phyloP scores from a whole-genome alignment of 1,140 invertebrate genomes.

The Araneus ventricosus region DNA sequence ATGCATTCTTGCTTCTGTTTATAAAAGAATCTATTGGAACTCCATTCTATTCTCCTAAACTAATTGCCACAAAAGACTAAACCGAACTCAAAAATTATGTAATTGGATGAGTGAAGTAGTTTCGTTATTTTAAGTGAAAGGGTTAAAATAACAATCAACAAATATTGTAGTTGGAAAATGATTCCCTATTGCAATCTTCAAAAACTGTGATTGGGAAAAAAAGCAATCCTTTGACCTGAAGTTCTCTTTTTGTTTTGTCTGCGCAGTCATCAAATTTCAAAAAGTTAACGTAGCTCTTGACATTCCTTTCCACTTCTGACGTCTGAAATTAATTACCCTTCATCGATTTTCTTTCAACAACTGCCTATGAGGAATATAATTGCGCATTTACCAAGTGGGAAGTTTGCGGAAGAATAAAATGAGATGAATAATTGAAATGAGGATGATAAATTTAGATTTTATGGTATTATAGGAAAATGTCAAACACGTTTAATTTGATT shows the following conservation, averaged over 20 bases:
- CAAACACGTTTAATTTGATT: not conserved
- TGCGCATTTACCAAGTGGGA: not conserved
- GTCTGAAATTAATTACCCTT: not conserved
- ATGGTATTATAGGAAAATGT: not conserved
- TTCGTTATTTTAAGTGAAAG: too few relatives aligned
- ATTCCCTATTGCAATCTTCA: too few relatives aligned
- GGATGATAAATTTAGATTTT: not conserved
- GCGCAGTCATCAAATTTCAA: not conserved
- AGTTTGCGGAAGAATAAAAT: not conserved
- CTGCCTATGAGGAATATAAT: not conserved
- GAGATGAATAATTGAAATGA: not conserved
- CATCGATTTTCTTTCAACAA: conserved; percentile 21
- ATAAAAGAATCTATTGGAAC: too few relatives aligned
- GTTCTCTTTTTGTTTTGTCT: not conserved
- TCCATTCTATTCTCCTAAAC: too few relatives aligned
- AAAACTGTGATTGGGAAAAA: not conserved
- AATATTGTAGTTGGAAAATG: too few relatives aligned
- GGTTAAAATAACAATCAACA: too few relatives aligned
- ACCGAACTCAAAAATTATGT: too few relatives aligned
- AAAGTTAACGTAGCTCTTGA: not conserved
- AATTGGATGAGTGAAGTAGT: too few relatives aligned
- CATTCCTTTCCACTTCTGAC: not conserved
- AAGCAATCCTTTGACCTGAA: not conserved
- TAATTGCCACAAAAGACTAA: too few relatives aligned
- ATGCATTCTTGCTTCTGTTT: too few relatives aligned